Evolutionary conservation across 2,797 vertebrate genomes (phyloP).

Genomic region (Atherinosoma microstoma): DNA sequence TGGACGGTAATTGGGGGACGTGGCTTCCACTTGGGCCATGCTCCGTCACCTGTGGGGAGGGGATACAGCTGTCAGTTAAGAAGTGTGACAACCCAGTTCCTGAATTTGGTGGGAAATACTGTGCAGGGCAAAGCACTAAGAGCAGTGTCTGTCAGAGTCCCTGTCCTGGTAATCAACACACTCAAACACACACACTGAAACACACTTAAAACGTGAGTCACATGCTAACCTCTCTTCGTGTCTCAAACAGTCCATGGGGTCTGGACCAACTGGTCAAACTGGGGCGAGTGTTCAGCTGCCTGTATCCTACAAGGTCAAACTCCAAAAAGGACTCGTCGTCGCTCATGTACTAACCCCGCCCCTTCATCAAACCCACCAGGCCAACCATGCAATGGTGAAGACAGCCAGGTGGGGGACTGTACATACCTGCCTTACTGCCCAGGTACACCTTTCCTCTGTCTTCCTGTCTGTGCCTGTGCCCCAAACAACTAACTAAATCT

Average conservation of each 20-base stretch:
- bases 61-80: conserved; percentile 56
- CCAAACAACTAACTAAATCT: too few relatives aligned
- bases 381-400: background rate
- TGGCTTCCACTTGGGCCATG: conserved; percentile 50
- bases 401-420: background rate
- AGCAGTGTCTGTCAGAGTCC: conserved; percentile 27
- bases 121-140: conserved; percentile 34
- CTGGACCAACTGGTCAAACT: conserved; percentile 66
- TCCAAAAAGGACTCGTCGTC: conserved; percentile 38
- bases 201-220: background rate
- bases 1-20: conserved; percentile 67
- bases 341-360: conserved; percentile 55
- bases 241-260: conserved; percentile 42
- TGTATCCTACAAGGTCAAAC: conserved; percentile 18
- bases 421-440: conserved; percentile 36
- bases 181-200: background rate
- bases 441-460: conserved; percentile 38
- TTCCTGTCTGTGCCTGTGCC: too few relatives aligned
- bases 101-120: conserved; percentile 58
- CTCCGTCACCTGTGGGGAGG: conserved; percentile 64
- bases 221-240: background rate
- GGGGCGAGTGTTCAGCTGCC: conserved; percentile 55
- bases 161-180: conserved; percentile 58
- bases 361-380: conserved; percentile 50
- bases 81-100: conserved; percentile 53